Evolutionary conservation across 1,140 invertebrate genomes (phyloP).

Genomic region (Pissodes strobi): DNA sequence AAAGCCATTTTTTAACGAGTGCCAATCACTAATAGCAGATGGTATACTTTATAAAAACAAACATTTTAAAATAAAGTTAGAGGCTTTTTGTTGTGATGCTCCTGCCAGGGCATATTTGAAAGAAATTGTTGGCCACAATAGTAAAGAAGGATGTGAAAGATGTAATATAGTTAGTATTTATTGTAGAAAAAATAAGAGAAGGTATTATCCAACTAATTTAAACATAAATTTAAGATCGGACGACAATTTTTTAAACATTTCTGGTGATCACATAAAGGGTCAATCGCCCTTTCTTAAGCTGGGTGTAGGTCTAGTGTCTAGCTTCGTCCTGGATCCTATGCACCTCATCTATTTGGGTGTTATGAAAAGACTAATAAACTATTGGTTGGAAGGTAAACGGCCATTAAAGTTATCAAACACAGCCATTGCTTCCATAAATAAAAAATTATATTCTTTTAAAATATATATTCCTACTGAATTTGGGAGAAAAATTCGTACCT

Average conservation of each 20-base stretch:
- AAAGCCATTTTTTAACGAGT: neutral
- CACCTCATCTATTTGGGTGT: too few species aligned
- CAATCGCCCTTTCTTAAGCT: neutral
- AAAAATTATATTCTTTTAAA: too few species aligned
- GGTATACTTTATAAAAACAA: neutral
- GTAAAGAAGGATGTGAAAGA: neutral
- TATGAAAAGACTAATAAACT: too few species aligned
- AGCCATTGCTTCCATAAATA: too few species aligned
- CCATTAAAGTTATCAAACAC: too few species aligned
- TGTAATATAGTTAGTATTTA: neutral
- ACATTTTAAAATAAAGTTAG: neutral
- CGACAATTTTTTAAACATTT: neutral
- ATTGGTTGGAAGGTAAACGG: too few species aligned
- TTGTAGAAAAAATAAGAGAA: neutral
- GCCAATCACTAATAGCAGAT: neutral
- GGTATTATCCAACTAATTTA: neutral
- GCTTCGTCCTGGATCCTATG: neutral
- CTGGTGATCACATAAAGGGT: neutral
- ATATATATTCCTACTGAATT: too few species aligned
- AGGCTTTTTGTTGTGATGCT: neutral
- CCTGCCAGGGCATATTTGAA: neutral
- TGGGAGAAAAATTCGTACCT: too few species aligned
- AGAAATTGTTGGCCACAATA: neutral
- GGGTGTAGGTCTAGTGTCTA: neutral
- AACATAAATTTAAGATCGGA: neutral